phyloP scores from a whole-genome alignment of 1,140 invertebrate genomes.

The Drosophila seguyi region DNA sequence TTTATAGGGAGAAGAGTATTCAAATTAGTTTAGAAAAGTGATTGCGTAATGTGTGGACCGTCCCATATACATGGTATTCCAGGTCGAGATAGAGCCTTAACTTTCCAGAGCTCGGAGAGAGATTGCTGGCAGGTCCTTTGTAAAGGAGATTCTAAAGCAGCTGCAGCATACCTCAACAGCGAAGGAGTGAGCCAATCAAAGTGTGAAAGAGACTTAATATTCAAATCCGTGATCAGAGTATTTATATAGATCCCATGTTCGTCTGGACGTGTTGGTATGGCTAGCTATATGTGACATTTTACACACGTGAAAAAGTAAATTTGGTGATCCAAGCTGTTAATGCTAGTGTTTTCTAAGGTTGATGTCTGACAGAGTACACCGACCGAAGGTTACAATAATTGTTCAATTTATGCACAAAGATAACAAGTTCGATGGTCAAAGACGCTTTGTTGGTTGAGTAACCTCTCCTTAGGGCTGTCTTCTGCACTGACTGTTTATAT shows the following conservation, averaged over 20 bases:
- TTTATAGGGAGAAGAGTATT: background rate
- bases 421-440: conserved; percentile 81
- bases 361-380: conserved; percentile 30
- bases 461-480: conserved; percentile 14
- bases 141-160: background rate
- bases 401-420: conserved; percentile 52
- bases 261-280: conserved; percentile 34
- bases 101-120: background rate
- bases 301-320: conserved; percentile 53
- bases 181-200: conserved; percentile 1
- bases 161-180: conserved; percentile 7
- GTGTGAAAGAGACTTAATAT: background rate
- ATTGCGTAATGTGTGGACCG: background rate
- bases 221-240: background rate
- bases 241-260: conserved; percentile 12
- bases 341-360: conserved; percentile 17
- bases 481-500: conserved; percentile 68
- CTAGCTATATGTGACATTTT: conserved; percentile 38
- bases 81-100: background rate
- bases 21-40: background rate
- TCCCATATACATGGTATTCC: background rate
- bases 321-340: conserved; percentile 32
- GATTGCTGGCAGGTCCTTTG: background rate
- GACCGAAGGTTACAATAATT: conserved; percentile 67
- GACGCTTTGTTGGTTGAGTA: conserved; percentile 64